Evolutionary conservation across 2,113 vertebrate species (phyloP).

Genomic region (Sinocyclocheilus rhinocerous): DNA sequence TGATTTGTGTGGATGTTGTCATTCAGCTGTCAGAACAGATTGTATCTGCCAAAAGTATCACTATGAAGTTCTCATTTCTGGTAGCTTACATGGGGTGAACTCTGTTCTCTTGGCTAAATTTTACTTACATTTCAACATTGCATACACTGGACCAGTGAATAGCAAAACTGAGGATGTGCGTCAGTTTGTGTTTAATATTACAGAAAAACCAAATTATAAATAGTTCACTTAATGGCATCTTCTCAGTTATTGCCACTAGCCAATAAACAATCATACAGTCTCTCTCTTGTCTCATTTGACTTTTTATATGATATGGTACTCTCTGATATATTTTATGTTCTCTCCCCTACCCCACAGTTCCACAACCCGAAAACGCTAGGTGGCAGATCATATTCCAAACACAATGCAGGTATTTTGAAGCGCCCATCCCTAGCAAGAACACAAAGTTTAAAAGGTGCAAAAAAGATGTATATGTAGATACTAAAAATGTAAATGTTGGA

Average conservation of each 20-base stretch:
- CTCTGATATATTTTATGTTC: background rate
- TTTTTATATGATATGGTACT: constrained; percentile 6
- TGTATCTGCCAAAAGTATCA: background rate
- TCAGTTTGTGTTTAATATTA: background rate
- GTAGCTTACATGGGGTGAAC: background rate
- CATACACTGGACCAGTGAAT: background rate
- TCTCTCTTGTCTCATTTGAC: constrained; percentile 41
- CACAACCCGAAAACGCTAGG: constrained; percentile 9
- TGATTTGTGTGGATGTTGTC: background rate
- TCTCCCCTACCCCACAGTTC: background rate
- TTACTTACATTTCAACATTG: background rate
- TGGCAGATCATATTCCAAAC: constrained; percentile 48
- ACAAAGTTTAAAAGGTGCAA: background rate
- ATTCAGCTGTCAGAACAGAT: background rate
- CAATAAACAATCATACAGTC: constrained; percentile 62
- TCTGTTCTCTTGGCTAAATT: background rate
- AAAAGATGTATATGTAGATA: constrained; percentile 56
- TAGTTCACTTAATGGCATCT: constrained; percentile 46
- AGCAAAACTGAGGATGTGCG: background rate
- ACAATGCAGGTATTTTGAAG: constrained; percentile 43
- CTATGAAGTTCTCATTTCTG: background rate
- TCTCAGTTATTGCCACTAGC: constrained; percentile 38
- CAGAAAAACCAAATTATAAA: constrained; percentile 27
- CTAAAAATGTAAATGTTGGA: constrained; percentile 81
- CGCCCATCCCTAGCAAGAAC: constrained; percentile 62